Evolutionary conservation across 2,113 vertebrate species (phyloP).

Genomic region (Callocephalon fimbriatum): DNA sequence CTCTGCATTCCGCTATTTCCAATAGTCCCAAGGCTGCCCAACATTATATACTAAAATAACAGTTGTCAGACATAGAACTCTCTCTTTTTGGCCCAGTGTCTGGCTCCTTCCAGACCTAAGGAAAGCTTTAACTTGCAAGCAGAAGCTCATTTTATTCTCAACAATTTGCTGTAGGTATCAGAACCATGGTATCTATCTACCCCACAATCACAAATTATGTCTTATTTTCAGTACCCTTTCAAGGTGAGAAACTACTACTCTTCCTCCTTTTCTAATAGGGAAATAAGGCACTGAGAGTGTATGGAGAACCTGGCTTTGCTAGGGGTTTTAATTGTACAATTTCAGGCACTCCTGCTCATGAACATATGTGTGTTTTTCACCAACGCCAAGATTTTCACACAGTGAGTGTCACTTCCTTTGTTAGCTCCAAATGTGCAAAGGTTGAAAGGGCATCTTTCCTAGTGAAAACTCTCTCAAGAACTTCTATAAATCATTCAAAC

Average conservation of each 20-base stretch:
- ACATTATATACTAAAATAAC: not conserved
- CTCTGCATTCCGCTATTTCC: not conserved
- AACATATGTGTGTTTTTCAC: constrained; percentile 40
- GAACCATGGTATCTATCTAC: not conserved
- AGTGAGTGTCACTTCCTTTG: constrained; percentile 49
- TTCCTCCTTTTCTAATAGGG: not conserved
- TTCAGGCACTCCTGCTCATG: constrained; percentile 24
- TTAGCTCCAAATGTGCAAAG: constrained; percentile 58
- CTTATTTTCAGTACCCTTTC: not conserved
- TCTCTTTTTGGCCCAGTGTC: not conserved
- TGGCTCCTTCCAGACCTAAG: not conserved
- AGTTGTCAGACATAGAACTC: not conserved
- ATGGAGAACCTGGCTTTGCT: not conserved
- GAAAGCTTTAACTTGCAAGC: not conserved
- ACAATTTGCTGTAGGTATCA: not conserved
- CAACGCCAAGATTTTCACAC: constrained; percentile 45
- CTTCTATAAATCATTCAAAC: constrained; percentile 58
- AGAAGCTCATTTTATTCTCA: not conserved
- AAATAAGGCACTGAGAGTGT: not conserved
- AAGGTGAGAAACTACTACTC: not conserved
- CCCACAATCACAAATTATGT: not conserved
- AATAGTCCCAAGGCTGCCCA: not conserved
- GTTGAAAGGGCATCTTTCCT: constrained; percentile 47
- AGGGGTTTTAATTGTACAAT: not conserved
- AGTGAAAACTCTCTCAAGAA: constrained; percentile 45